Evolutionary conservation across 1,140 invertebrate species (phyloP).

Genomic region (Pinna nobilis): DNA sequence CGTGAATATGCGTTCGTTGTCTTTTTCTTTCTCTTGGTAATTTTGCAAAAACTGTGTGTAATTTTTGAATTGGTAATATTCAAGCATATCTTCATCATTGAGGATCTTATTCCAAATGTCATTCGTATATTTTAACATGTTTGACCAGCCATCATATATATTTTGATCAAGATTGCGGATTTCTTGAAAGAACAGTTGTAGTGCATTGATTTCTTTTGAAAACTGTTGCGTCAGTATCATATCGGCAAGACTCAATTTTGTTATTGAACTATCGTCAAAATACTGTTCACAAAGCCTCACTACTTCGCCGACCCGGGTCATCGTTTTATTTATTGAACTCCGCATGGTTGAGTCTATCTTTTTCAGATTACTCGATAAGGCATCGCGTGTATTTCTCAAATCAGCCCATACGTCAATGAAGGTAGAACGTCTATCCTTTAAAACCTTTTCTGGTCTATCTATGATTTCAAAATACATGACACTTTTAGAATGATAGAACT

Average conservation of each 20-base stretch:
- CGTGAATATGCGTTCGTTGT: conserved; percentile 31
- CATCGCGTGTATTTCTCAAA: neutral
- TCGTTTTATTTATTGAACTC: neutral
- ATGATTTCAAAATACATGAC: conserved; percentile 54
- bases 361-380: conserved; percentile 11
- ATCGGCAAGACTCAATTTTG: conserved; percentile 46
- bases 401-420: conserved; percentile 36
- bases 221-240: conserved; percentile 42
- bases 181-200: conserved; percentile 55
- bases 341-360: neutral
- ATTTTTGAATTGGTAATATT: conserved; percentile 60
- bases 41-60: conserved; percentile 43
- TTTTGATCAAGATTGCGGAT: conserved; percentile 54
- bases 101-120: conserved; percentile 55
- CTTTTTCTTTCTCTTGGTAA: conserved; percentile 27
- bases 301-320: neutral
- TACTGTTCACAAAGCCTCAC: conserved; percentile 38
- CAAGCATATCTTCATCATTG: conserved; percentile 53
- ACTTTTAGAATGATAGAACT: conserved; percentile 54
- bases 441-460: conserved; percentile 49
- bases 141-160: conserved; percentile 55
- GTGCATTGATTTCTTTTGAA: conserved; percentile 33
- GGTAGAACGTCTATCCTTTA: conserved; percentile 38
- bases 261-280: conserved; percentile 28
- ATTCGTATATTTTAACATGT: conserved; percentile 14